A percentile compares a stretch with the other conserved stretches of the same genome.
Conservation (phyloP, 2,888 invertebrate species). For the Cheilosia soror region DNA sequence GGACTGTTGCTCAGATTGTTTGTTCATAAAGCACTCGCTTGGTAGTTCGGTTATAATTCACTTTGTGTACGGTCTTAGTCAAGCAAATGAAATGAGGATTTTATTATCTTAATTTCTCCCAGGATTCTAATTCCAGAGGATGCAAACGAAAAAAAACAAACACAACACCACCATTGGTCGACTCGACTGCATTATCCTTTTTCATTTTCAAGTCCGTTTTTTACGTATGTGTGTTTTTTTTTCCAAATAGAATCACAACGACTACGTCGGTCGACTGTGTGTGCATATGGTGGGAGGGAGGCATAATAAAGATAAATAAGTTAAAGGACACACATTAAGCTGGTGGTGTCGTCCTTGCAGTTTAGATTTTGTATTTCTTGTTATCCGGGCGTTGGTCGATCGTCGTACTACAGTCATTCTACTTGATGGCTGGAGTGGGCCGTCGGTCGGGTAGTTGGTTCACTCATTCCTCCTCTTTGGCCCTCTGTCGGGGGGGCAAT, state of each 20-base stretch:
- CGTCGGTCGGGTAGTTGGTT: too few species aligned
- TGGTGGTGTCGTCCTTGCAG: constrained; percentile 55
- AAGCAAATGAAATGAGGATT: constrained; percentile 72
- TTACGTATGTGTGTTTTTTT: not conserved
- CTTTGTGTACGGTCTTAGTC: constrained; percentile 68
- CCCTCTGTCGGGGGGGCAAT: constrained; percentile 45
- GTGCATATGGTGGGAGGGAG: constrained; percentile 35
- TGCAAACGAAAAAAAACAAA: constrained; percentile 14
- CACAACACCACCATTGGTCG: constrained; percentile 1
- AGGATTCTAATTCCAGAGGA: constrained; percentile 61
- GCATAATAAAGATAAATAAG: constrained; percentile 72
- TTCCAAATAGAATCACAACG: constrained; percentile 46
- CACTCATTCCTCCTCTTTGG: not conserved
- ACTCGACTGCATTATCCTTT: constrained; percentile 53
- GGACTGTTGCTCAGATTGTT: constrained; percentile 54
- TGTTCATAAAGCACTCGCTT: constrained; percentile 63
- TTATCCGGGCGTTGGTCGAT: constrained; percentile 34
- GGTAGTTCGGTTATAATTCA: constrained; percentile 68
- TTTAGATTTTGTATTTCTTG: constrained; percentile 64
- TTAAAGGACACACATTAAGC: constrained; percentile 74
- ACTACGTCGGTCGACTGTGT: constrained; percentile 10
- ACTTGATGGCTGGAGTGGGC: not conserved
- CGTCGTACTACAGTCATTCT: constrained; percentile 3
- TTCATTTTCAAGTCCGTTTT: constrained; percentile 43
- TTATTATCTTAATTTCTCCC: constrained; percentile 74